Percentiles rank a stretch among this genome's conserved stretches.
Conservation (phyloP, 2,888 invertebrate species). For the Oxycera nigricornis region DNA sequence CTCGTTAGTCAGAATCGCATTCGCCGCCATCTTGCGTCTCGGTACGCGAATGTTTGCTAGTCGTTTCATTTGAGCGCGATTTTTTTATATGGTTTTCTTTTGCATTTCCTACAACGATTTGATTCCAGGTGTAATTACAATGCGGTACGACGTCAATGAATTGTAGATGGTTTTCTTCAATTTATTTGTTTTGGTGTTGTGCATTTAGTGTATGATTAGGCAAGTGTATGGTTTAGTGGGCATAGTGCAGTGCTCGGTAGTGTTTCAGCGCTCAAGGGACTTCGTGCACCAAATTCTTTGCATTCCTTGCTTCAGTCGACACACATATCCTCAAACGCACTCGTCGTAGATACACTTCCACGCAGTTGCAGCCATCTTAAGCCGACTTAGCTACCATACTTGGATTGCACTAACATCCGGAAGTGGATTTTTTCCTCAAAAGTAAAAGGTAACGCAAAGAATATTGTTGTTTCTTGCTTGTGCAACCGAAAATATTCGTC, state of each 20-base stretch:
- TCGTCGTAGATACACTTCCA: conserved; percentile 20
- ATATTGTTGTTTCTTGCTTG: background rate
- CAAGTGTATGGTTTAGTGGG: background rate
- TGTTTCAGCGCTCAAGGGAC: conserved; percentile 10
- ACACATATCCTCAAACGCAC: background rate
- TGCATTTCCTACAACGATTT: background rate
- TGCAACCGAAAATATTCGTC: background rate
- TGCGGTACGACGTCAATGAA: background rate
- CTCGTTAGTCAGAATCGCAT: background rate
- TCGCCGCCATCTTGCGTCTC: conserved; percentile 15
- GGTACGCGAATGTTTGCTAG: background rate
- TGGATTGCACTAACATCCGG: conserved; percentile 15
- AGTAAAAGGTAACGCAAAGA: conserved; percentile 13
- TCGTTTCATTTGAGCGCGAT: conserved; percentile 1
- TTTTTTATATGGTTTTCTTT: too few relatives aligned
- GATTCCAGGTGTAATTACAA: conserved; percentile 13
- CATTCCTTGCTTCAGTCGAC: background rate
- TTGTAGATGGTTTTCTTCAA: background rate
- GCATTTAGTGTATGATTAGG: conserved; percentile 8
- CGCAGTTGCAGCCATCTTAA: background rate
- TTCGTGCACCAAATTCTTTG: conserved; percentile 5
- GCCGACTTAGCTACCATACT: background rate
- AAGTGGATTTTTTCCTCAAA: conserved; percentile 1
- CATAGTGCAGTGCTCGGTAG: conserved; percentile 1
- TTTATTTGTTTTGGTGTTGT: background rate